Conservation (phyloP, 2,113 vertebrate species). For the Atlantisia rogersi region DNA sequence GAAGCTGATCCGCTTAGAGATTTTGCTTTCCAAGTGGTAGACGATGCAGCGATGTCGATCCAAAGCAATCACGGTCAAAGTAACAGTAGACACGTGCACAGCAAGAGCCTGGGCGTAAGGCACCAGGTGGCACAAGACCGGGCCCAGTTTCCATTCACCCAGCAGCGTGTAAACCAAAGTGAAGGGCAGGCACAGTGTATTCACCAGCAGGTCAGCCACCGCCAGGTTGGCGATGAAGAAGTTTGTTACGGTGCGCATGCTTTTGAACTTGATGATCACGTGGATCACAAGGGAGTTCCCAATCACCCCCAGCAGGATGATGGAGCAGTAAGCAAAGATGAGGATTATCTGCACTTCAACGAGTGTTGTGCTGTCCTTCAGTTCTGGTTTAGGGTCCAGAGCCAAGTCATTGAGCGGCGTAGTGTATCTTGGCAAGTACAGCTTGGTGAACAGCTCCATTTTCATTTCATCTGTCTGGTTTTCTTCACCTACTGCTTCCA, state of each 20-base stretch:
- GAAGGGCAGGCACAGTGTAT: constrained; percentile 90
- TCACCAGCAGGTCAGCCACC: constrained; percentile 90
- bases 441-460: constrained; percentile 56
- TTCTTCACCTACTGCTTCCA: constrained; percentile 68
- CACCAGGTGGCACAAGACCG: constrained; percentile 87
- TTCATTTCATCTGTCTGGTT: constrained; percentile 77
- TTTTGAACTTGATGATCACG: constrained; percentile 90
- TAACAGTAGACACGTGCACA: constrained; percentile 93
- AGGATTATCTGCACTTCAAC: constrained; percentile 87
- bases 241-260: constrained; percentile 91
- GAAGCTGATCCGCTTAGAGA: constrained; percentile 88
- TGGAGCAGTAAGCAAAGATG: constrained; percentile 90
- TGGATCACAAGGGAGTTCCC: constrained; percentile 95
- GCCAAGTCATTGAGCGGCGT: constrained; percentile 62
- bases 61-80: constrained; percentile 91
- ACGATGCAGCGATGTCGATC: constrained; percentile 92
- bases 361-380: constrained; percentile 89
- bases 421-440: constrained; percentile 47
- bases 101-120: constrained; percentile 91
- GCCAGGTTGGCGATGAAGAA: constrained; percentile 95
- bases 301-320: constrained; percentile 89
- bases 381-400: constrained; percentile 72
- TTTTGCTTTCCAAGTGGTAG: constrained; percentile 89
- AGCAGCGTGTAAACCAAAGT: constrained; percentile 90
- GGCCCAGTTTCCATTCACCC: constrained; percentile 91